Conservation (phyloP, 2,113 vertebrate genomes). For the Chiloscyllium plagiosum region DNA sequence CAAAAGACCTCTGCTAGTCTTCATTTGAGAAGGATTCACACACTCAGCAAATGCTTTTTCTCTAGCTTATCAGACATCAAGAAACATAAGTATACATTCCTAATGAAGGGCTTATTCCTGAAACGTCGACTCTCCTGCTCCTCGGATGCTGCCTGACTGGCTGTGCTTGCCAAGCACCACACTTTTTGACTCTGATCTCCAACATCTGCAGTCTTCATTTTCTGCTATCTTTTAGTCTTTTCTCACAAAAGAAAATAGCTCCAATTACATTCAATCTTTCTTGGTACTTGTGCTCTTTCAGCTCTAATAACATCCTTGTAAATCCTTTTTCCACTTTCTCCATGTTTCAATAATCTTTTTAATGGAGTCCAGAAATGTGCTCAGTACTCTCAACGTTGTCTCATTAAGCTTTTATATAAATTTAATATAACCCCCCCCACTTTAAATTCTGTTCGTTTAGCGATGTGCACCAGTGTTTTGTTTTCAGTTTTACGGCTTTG, state of each 20-base stretch:
- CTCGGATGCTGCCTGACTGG: too few relatives aligned
- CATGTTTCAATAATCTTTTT: neutral
- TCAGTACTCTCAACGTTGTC: neutral
- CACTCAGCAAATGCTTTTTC: too few relatives aligned
- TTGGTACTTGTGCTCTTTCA: neutral
- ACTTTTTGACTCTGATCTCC: too few relatives aligned
- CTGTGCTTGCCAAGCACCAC: too few relatives aligned
- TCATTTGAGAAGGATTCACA: too few relatives aligned
- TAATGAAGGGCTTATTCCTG: too few relatives aligned
- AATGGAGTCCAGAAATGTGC: neutral
- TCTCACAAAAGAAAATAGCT: neutral
- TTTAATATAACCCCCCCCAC: neutral
- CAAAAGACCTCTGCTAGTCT: too few relatives aligned
- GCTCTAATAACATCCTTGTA: neutral
- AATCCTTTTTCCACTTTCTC: neutral
- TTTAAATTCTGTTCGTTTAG: neutral
- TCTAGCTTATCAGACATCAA: too few relatives aligned
- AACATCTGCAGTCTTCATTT: too few relatives aligned
- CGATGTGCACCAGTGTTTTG: neutral
- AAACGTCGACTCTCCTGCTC: too few relatives aligned
- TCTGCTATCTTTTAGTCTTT: neutral
- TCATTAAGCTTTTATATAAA: neutral
- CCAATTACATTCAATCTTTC: neutral
- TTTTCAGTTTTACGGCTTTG: neutral
- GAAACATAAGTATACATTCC: too few relatives aligned